phyloP scores from a whole-genome alignment of 2,888 invertebrate species.

The Archips xylosteana region DNA sequence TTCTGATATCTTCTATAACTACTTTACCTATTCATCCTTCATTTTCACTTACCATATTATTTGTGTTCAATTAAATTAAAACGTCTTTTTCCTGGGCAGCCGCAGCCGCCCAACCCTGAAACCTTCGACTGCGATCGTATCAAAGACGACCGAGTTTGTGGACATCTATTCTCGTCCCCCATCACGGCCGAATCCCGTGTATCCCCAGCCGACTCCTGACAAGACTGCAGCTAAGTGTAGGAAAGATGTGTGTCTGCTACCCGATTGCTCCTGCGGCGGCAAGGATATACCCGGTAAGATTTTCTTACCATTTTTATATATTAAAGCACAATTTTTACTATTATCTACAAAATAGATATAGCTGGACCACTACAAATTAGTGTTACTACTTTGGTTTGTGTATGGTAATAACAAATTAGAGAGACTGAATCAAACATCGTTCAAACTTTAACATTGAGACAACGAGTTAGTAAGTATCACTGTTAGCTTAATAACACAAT shows the following conservation, averaged over 20 bases:
- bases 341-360: no score
- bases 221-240: constrained; percentile 97
- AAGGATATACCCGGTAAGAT: constrained; percentile 94
- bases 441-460: no score
- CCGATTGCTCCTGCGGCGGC: constrained; percentile 97
- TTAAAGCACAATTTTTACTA: background rate
- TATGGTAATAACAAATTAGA: background rate
- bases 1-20: background rate
- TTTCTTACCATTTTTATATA: background rate
- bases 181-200: constrained; percentile 90
- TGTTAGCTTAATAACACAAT: background rate
- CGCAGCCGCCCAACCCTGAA: constrained; percentile 93
- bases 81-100: constrained; percentile 76
- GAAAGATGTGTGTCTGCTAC: constrained; percentile 94
- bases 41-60: constrained; percentile 22
- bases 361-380: no score
- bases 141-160: constrained; percentile 91
- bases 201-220: constrained; percentile 94
- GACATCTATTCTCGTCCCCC: constrained; percentile 93
- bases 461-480: background rate
- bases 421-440: background rate
- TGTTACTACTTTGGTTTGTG: background rate
- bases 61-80: constrained; percentile 41
- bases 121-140: constrained; percentile 93
- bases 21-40: constrained; percentile 17